Conservation (phyloP, 2,797 vertebrate genomes). For the Coreius guichenoti region DNA sequence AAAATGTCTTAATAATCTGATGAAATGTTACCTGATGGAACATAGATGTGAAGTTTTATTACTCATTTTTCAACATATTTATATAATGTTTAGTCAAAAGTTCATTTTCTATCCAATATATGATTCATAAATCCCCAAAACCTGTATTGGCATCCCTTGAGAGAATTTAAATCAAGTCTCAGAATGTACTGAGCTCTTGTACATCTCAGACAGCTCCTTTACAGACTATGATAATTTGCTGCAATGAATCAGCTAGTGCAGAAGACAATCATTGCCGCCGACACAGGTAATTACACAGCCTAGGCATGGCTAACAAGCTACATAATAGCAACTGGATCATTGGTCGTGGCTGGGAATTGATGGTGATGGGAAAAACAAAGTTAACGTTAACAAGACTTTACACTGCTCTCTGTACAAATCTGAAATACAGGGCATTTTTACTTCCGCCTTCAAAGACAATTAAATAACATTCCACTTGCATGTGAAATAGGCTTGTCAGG, state of each 20-base stretch:
- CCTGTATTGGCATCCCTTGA: not conserved
- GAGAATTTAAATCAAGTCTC: not conserved
- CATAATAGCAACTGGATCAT: conserved; percentile 77
- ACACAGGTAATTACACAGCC: conserved; percentile 80
- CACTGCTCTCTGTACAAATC: conserved; percentile 73
- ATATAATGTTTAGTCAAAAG: not conserved
- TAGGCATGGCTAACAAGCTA: conserved; percentile 78
- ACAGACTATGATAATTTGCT: conserved; percentile 67
- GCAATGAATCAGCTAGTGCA: conserved; percentile 71
- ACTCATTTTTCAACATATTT: not conserved
- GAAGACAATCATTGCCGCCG: conserved; percentile 73
- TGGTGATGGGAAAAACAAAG: conserved; percentile 73
- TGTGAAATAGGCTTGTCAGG: conserved; percentile 73
- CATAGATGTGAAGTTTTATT: not conserved
- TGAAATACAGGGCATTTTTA: conserved; percentile 70
- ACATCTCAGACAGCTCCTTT: not conserved
- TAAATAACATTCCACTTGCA: conserved; percentile 73
- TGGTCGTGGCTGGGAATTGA: conserved; percentile 74
- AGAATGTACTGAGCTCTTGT: conserved; percentile 1
- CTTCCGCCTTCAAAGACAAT: conserved; percentile 73
- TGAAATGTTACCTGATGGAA: not conserved
- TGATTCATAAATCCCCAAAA: not conserved
- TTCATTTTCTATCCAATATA: not conserved
- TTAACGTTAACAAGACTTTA: conserved; percentile 72
- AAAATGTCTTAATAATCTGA: not conserved